A percentile compares a stretch with the other conserved stretches of the same genome.
phyloP scores from a whole-genome alignment of 2,797 vertebrate genomes.

The Sebastes reedi region DNA sequence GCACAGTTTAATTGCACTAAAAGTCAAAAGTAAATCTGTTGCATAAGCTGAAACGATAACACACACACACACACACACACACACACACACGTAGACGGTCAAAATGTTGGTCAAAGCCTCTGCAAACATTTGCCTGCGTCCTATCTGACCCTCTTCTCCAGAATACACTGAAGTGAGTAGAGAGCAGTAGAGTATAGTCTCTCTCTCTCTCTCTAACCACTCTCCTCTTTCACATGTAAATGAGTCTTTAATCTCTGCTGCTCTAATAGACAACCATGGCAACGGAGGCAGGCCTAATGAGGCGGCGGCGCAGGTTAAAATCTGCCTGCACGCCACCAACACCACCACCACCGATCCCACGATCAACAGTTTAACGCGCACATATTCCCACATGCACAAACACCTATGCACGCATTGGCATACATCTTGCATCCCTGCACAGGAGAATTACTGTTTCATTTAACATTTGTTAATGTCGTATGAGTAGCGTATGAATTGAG shows the following conservation, averaged over 20 bases:
- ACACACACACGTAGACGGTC: slow-evolving; percentile 30
- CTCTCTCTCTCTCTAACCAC: slow-evolving; percentile 38
- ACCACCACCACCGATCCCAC: slow-evolving; percentile 29
- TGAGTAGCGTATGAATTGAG: neutral
- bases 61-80: slow-evolving; percentile 10
- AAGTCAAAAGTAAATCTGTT: neutral
- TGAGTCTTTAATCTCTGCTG: slow-evolving; percentile 82
- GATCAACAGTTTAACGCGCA: slow-evolving; percentile 66
- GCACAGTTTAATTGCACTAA: neutral
- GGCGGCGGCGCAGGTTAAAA: slow-evolving; percentile 82
- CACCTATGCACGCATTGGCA: neutral
- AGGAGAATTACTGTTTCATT: neutral
- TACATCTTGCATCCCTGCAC: neutral
- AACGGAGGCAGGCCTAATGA: slow-evolving; percentile 85
- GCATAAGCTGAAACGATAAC: neutral
- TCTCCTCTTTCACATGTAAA: slow-evolving; percentile 84
- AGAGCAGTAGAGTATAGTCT: slow-evolving; percentile 36
- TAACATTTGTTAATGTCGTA: neutral
- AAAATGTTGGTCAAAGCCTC: slow-evolving; percentile 57
- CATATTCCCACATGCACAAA: neutral
- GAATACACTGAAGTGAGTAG: slow-evolving; percentile 51
- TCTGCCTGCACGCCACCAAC: slow-evolving; percentile 63
- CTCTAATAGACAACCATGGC: slow-evolving; percentile 86
- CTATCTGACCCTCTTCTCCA: slow-evolving; percentile 56
- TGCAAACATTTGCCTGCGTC: slow-evolving; percentile 63